A percentile compares a stretch with the other conserved stretches of the same genome.
Conservation (phyloP, 2,797 vertebrate genomes). For the Takifugu ocellatus region DNA sequence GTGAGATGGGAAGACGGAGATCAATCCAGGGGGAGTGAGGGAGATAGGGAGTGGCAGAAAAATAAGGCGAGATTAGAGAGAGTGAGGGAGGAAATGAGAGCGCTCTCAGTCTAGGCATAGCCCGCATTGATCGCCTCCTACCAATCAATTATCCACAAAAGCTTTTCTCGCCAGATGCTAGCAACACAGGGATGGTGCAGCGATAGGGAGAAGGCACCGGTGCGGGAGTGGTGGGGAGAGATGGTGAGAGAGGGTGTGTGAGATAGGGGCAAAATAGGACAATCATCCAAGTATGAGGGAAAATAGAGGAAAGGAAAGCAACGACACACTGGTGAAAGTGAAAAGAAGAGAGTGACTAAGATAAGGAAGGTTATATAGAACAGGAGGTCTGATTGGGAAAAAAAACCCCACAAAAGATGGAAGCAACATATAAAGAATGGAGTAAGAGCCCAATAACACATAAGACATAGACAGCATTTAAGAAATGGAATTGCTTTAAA, state of each 20-base stretch:
- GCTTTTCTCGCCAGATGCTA: slow-evolving; percentile 70
- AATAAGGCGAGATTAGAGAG: slow-evolving; percentile 47
- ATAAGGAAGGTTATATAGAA: slow-evolving; percentile 33
- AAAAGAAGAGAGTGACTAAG: slow-evolving; percentile 44
- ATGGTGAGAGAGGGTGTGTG: slow-evolving; percentile 7
- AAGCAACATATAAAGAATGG: background rate
- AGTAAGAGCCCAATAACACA: background rate
- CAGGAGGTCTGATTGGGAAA: slow-evolving; percentile 24
- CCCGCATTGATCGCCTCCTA: slow-evolving; percentile 72
- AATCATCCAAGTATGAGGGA: slow-evolving; percentile 32
- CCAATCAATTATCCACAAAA: slow-evolving; percentile 79
- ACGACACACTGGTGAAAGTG: slow-evolving; percentile 38
- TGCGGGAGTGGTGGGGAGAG: slow-evolving; percentile 11
- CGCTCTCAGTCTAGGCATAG: slow-evolving; percentile 65
- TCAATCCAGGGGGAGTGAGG: slow-evolving; percentile 49
- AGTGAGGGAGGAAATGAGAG: slow-evolving; percentile 71
- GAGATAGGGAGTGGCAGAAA: slow-evolving; percentile 59
- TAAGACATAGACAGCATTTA: too few relatives aligned
- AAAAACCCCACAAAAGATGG: slow-evolving; percentile 3
- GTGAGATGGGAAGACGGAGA: slow-evolving; percentile 51
- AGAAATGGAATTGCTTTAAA: too few relatives aligned
- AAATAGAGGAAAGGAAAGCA: slow-evolving; percentile 27
- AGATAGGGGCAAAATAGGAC: slow-evolving; percentile 42
- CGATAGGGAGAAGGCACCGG: slow-evolving; percentile 39
- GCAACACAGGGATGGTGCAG: slow-evolving; percentile 52